Evolutionary conservation across 1,140 invertebrate species (phyloP), one percentile per base, ranked within the genome.

Genomic region (Drosophila aff.): DNA sequence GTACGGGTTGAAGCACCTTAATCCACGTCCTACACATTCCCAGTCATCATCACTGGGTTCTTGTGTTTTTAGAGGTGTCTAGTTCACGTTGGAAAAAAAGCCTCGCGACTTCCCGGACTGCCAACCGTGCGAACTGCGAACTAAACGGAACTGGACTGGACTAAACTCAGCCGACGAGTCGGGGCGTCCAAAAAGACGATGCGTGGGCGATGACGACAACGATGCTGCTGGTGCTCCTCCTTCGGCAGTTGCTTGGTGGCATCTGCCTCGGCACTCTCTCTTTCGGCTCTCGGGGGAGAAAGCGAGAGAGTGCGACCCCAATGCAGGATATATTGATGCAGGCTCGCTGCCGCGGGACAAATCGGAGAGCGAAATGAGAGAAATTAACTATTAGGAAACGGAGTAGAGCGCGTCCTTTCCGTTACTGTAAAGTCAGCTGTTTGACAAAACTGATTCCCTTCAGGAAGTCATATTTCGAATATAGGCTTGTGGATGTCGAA

Each of bases 161-260:
- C 53, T 57, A 40, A 57, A 57, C 31, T 23, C 33, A 16, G 33
- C 18, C 53, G 21, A 52, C 53, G 31, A 62, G 60, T 33, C 43
- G 11, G 33, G 10, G 15, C 66, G 65, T 52, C 11, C 44, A 53
- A 46, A 46, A 71, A 49, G 38, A 52, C 62, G 66, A 67, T 44
- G 63, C 47, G 66, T 67, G 62, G 66, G 46, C 66, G 65, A 52
- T 38, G 43, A 67, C 82, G 59, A 43, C 53, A 50, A 66, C 82
- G 75, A 69, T 86, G 75, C 62, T 85, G 59, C 66, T 86, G 50
- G 28, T 28, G 33, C 53, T 57, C 21, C 53, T 57, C 46, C 79
- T 64, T 86, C 65, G 69, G 79, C 79, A 66, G 69, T 86, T 86
- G 68, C 47, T 79, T 86, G 47, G 62, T 86, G 40, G 53, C 82